Evolutionary conservation across 2,113 vertebrate species (phyloP).

Genomic region (Cyphomyrus plagiostoma): DNA sequence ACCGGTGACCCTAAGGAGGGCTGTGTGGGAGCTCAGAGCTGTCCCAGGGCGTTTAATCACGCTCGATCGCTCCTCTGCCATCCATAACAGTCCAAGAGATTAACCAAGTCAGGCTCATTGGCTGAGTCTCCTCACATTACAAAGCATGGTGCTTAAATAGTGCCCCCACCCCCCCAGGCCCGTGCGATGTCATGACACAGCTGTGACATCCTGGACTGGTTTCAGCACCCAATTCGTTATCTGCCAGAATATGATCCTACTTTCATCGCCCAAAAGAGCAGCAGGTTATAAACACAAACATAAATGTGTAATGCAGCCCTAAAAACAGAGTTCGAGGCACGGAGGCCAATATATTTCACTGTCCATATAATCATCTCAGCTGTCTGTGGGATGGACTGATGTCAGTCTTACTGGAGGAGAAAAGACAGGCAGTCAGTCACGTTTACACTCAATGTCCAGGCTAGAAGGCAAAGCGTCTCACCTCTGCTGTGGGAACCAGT

Average conservation of each 20-base stretch:
- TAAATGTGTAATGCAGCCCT: conserved; percentile 29
- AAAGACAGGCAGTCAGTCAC: background rate
- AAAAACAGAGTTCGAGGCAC: background rate
- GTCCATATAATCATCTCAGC: background rate
- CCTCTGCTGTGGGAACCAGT: background rate
- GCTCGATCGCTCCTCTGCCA: background rate
- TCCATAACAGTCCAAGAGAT: background rate
- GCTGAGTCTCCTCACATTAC: background rate
- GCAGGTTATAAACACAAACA: conserved; percentile 55
- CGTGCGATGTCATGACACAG: conserved; percentile 45
- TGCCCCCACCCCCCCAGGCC: background rate
- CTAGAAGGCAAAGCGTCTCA: background rate
- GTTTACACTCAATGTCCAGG: background rate
- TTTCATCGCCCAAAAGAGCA: conserved; percentile 53
- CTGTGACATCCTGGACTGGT: conserved; percentile 48
- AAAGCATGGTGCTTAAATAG: background rate
- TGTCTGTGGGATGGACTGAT: background rate
- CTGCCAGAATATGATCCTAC: conserved; percentile 47
- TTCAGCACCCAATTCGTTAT: conserved; percentile 70
- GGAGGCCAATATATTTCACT: background rate
- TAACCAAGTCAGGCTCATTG: background rate
- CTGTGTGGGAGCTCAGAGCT: background rate
- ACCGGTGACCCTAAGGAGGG: background rate
- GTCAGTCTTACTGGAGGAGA: background rate
- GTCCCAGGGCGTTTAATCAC: background rate